These are phyloP conservation scores for Periplaneta americana DNA, from an alignment of 1,140 invertebrate species.

Conservation along the genomic window DNA sequence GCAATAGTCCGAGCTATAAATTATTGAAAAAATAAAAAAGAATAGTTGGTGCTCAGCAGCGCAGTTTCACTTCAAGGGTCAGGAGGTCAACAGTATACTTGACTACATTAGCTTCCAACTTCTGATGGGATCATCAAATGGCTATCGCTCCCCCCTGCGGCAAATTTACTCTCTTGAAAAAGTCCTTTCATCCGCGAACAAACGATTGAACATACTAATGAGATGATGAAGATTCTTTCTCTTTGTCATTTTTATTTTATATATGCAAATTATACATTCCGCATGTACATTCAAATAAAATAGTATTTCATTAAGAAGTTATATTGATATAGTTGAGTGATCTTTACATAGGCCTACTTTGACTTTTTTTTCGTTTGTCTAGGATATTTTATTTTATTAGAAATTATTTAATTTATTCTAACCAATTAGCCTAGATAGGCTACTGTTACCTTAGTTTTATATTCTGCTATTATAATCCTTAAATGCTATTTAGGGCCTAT, in stretches of 20 bases:
- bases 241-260: background rate
- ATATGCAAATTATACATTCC: background rate
- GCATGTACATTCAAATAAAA: background rate
- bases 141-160: background rate
- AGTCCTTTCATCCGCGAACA: background rate
- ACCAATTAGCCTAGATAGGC: too few species aligned
- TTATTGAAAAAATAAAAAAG: background rate
- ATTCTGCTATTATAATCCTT: too few species aligned
- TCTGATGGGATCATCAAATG: background rate
- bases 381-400: too few species aligned
- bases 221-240: background rate
- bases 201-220: background rate
- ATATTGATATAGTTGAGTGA: too few species aligned
- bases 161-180: background rate
- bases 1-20: background rate
- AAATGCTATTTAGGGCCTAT: too few species aligned
- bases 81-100: background rate
- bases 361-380: too few species aligned
- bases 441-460: too few species aligned
- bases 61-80: background rate
- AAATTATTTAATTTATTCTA: too few species aligned
- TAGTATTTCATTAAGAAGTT: background rate
- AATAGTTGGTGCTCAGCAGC: background rate
- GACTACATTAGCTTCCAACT: background rate
- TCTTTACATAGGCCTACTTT: too few species aligned